Percentiles rank a stretch among this genome's conserved stretches.
Evolutionary conservation across 2,888 invertebrate genomes (phyloP).

Genomic region (Caenorhabditis panamensis): DNA sequence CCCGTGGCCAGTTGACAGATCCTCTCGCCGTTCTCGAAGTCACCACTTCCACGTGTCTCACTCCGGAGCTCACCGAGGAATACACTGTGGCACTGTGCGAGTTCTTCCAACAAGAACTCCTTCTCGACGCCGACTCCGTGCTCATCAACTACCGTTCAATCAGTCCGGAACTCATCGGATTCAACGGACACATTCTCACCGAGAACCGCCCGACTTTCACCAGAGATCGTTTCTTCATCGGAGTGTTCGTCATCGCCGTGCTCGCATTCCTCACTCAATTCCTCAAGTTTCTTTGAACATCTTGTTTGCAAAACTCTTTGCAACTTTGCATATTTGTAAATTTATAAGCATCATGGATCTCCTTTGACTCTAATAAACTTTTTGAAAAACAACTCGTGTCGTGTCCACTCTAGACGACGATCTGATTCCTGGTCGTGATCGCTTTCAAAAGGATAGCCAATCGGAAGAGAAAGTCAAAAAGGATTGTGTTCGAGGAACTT

Average conservation of each 20-base stretch:
- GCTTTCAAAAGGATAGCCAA: background rate
- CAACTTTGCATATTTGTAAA: background rate
- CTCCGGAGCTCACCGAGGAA: constrained; percentile 33
- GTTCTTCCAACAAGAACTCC: constrained; percentile 30
- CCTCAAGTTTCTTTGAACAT: constrained; percentile 18
- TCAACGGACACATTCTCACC: constrained; percentile 42
- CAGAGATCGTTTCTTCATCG: constrained; percentile 24
- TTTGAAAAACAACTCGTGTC: too few species aligned
- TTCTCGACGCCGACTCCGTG: constrained; percentile 23
- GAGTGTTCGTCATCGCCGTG: constrained; percentile 11
- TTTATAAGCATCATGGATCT: too few species aligned
- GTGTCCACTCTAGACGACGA: too few species aligned
- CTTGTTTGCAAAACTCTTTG: background rate
- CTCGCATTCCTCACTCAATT: constrained; percentile 28
- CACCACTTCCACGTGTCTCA: constrained; percentile 32
- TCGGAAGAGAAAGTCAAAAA: background rate
- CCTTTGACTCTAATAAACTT: background rate
- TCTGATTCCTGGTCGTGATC: background rate
- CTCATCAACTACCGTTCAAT: constrained; percentile 47
- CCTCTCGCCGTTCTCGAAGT: constrained; percentile 40
- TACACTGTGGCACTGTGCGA: constrained; percentile 43
- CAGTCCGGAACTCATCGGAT: constrained; percentile 39
- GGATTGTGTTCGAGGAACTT: background rate
- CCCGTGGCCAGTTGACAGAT: constrained; percentile 39
- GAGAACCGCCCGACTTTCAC: constrained; percentile 37